Evolutionary conservation across 2,113 vertebrate species (phyloP).

Genomic region (Oryzias celebensis): DNA sequence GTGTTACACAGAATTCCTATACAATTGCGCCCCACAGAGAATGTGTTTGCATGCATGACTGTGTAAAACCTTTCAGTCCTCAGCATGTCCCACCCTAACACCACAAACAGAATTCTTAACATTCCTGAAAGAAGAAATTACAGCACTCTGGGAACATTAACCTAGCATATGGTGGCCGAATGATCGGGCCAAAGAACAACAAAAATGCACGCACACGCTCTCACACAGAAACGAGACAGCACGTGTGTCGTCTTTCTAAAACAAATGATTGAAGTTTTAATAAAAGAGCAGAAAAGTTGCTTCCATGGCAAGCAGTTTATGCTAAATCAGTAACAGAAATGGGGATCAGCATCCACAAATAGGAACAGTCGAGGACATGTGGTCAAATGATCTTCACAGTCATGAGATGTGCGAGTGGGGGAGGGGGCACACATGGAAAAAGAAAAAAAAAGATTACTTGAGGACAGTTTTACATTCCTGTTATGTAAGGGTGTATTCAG

Average conservation of each 20-base stretch:
- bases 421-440: not conserved
- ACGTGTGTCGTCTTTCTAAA: too few species aligned
- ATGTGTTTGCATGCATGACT: too few species aligned
- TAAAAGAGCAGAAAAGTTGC: too few species aligned
- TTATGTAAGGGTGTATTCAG: constrained; percentile 17
- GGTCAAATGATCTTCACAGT: constrained; percentile 53
- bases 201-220: too few species aligned
- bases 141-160: constrained; percentile 58
- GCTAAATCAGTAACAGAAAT: not conserved
- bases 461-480: constrained; percentile 23
- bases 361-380: constrained; percentile 39
- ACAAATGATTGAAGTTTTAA: too few species aligned
- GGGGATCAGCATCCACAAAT: not conserved
- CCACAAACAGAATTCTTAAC: constrained; percentile 66
- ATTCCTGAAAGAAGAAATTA: constrained; percentile 62
- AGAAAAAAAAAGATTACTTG: constrained; percentile 27
- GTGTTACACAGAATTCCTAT: too few species aligned
- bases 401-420: constrained; percentile 36
- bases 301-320: too few species aligned
- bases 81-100: constrained; percentile 53
- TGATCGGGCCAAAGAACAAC: constrained; percentile 48
- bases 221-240: too few species aligned
- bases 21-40: too few species aligned
- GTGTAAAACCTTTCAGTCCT: constrained; percentile 49
- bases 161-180: constrained; percentile 56